Evolutionary conservation across 2,888 invertebrate species (phyloP), one percentile per base, ranked within the genome.

Genomic region (Cerastis leucographa): DNA sequence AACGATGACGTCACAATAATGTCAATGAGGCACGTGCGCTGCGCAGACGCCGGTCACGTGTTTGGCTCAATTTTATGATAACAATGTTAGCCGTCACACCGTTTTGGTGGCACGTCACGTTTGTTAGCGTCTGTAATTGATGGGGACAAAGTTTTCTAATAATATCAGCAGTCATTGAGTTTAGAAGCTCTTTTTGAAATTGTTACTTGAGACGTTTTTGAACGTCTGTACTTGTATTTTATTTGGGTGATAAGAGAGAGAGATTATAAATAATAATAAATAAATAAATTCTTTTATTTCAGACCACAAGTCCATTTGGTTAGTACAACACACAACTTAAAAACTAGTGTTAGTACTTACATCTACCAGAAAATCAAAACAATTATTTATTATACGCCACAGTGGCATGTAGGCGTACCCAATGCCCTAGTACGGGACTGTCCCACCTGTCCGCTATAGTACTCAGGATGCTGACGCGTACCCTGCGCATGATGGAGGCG

Each of bases 11-110:
- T 75, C 79, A 82, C n/a, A 46, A 19, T 71, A 65, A 77, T 80
- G 80, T 84, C 80, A 85, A 88, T 84, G 74, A 77, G 76, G 73
- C 87, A 88, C 89, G 87, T 88, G 87, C 59, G 71, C 54, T 83
- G 83, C 65, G 76, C 67, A 11, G 25, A 40, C 71, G 69, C 35
- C 46, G 56, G 64, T 80, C 89, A 87, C 87, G 81, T 87, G 79
- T 74, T 75, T 67, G 61, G 66, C 80, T 64, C 71, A 64, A 78
- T 44, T 78, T 66, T 73, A 71, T 70, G 79, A 87, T 83, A 85
- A 85, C 77, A 79, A 86, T 74, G 71, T 83, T 68, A 59, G 46
- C 42, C 44, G 77, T 73, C 75, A 83, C 54, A 78, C 73, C 51
- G 44, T 74, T 75, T 85, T 70, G 72, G 76, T 78, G 61, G n/a